Conservation (phyloP, 2,888 invertebrate species). For the Salpingus planirostris region DNA sequence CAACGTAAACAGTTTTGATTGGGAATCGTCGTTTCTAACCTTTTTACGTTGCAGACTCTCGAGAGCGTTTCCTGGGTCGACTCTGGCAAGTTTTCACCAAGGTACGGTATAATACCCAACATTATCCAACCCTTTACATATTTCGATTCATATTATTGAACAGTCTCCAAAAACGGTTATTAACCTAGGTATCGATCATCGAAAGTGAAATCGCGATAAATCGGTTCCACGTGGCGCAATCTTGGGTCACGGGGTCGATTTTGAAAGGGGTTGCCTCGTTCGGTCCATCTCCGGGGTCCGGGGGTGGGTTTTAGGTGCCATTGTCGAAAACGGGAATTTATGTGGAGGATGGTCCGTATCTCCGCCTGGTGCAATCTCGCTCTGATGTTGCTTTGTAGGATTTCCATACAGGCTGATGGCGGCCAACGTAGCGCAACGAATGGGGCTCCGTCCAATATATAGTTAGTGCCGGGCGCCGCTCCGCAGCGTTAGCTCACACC, state of each 20-base stretch:
- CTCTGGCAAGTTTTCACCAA: constrained; percentile 72
- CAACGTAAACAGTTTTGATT: constrained; percentile 1
- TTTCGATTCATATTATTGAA: no score
- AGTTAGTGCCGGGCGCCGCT: constrained; percentile 30
- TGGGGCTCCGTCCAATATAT: constrained; percentile 34
- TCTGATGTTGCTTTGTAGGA: constrained; percentile 4
- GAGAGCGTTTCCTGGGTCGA: constrained; percentile 70
- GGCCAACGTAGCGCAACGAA: constrained; percentile 32
- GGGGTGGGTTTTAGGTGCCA: background rate
- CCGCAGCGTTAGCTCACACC: constrained; percentile 27
- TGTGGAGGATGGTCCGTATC: no score
- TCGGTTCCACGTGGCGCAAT: no score
- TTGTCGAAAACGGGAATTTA: constrained; percentile 2
- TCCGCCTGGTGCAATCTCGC: constrained; percentile 1
- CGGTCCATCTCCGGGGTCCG: no score
- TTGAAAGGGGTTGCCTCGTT: no score
- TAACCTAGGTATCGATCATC: no score
- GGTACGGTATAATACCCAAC: no score
- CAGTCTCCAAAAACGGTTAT: no score
- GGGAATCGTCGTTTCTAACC: no score
- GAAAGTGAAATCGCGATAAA: no score
- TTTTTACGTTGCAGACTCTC: constrained; percentile 57
- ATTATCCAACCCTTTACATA: background rate
- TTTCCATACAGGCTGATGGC: constrained; percentile 13
- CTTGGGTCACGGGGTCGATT: no score